A percentile compares a stretch with the other conserved stretches of the same genome.
Evolutionary conservation across 2,113 vertebrate genomes (phyloP).

Genomic region (Ranitomeya variabilis): DNA sequence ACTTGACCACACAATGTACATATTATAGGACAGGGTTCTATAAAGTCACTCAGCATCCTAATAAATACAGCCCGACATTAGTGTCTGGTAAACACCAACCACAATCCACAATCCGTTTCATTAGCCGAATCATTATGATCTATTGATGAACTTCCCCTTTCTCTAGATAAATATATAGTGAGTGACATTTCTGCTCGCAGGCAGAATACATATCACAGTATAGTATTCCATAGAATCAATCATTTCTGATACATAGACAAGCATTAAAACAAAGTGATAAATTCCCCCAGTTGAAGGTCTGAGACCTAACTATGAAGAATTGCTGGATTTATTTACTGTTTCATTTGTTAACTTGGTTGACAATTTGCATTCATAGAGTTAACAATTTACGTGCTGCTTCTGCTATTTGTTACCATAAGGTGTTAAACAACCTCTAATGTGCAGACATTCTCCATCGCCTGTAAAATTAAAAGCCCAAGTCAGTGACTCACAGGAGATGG

Average conservation of each 20-base stretch:
- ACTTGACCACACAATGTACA: background rate
- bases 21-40: background rate
- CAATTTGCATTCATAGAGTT: background rate
- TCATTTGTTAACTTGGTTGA: background rate
- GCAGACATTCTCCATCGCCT: background rate
- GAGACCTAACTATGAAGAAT: conserved; percentile 17
- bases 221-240: conserved; percentile 47
- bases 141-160: background rate
- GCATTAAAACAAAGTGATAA: conserved; percentile 39
- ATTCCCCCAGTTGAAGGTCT: conserved; percentile 20
- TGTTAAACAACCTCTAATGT: background rate
- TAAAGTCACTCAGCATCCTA: conserved; percentile 25
- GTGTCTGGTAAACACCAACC: conserved; percentile 38
- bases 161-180: background rate
- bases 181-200: conserved; percentile 26
- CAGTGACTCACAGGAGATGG: background rate
- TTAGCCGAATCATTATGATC: conserved; percentile 26
- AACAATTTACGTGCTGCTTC: background rate
- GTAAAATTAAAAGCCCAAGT: background rate
- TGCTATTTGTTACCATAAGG: background rate
- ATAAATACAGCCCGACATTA: conserved; percentile 19
- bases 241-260: conserved; percentile 45
- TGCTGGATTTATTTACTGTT: background rate
- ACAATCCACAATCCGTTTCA: background rate
- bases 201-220: conserved; percentile 12